These are phyloP conservation scores for Patella pellucida DNA, from an alignment of 2,888 invertebrate genomes.

Conservation along the genomic window DNA sequence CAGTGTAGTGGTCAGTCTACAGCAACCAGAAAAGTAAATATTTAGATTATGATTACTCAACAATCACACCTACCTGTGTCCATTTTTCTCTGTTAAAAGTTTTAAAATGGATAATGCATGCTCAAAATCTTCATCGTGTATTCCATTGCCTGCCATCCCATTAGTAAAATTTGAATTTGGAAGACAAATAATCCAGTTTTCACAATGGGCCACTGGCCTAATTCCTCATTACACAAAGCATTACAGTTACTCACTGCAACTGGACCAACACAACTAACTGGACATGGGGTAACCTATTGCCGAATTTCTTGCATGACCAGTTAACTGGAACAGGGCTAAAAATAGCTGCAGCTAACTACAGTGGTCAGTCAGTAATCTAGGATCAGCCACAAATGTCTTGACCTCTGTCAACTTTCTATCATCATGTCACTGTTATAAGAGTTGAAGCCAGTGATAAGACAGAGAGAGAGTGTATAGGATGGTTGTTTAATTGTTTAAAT, in stretches of 20 bases:
- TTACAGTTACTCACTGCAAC: slow-evolving; percentile 2
- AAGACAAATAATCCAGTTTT: background rate
- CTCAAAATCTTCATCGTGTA: slow-evolving; percentile 40
- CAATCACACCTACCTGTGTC: slow-evolving; percentile 21
- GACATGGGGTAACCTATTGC: slow-evolving; percentile 12
- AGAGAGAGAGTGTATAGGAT: background rate
- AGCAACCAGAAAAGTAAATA: no score
- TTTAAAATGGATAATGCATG: slow-evolving; percentile 33
- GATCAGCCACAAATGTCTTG: background rate
- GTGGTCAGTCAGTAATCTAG: background rate
- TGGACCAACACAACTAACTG: slow-evolving; percentile 9
- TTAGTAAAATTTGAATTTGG: slow-evolving; percentile 1
- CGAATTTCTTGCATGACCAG: slow-evolving; percentile 7
- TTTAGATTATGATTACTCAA: background rate
- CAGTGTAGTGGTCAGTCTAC: no score
- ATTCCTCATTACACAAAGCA: slow-evolving; percentile 10
- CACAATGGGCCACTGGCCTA: slow-evolving; percentile 8
- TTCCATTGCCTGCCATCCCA: slow-evolving; percentile 21
- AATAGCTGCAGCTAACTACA: slow-evolving; percentile 1
- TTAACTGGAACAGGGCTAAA: slow-evolving; percentile 7
- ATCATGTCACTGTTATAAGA: background rate
- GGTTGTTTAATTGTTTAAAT: slow-evolving; percentile 3
- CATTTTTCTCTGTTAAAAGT: slow-evolving; percentile 20
- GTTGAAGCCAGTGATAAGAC: background rate
- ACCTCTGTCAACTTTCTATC: slow-evolving; percentile 7